Base-by-base conservation (phyloP, 2,888 invertebrate genomes). In the Limnephilus marmoratus region DNA sequence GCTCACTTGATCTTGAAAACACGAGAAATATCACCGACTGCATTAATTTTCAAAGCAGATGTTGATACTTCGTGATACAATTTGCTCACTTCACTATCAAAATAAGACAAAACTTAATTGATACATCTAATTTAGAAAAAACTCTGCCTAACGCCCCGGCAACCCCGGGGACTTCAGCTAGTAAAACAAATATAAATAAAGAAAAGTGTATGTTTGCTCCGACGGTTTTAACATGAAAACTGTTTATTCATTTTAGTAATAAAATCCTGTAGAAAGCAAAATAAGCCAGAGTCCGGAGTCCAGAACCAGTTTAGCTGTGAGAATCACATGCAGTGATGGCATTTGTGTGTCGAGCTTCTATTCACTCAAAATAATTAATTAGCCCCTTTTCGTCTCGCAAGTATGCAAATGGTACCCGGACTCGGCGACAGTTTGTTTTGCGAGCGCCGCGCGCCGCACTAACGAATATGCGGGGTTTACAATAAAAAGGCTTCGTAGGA, bases 381-480 rank as follows among this genome's bases (percentile, higher is more conserved):
- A 29, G n/a, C 86, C 86, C 9, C 45, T 34, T 86, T 41, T 45
- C 45, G 45, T 85, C 45, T 85, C 29, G n/a, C 37, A 85, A 85
- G n/a, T 85, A 85, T 45, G 85, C 45, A 85, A 45, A 85, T 85
- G 34, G n/a, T 85, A 45, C 45, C 41, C 85, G 85, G 41, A 45
- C 45, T n/a, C 85, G 85, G 41, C 37, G 68, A 45, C n/a, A 34
- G 41, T 41, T 45, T 85, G 45, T 85, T 85, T 85, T 11, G 18
- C 24, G 41, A 7, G n/a, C 85, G 24, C 85, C 37, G 41, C 15
- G n/a, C 85, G 24, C 85, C 37, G 41, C 15, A n/a, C 41, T 45
- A 85, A 85, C 45, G 85, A 85, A 85, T 85, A 85, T 13, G 41
- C 12, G 9, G 45, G n/a, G 45, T 41, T 24, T 45, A 68, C 68